These are phyloP conservation scores for Ctenoplectra terminalis DNA, from an alignment of 1,140 invertebrate genomes.

Conservation along the genomic window DNA sequence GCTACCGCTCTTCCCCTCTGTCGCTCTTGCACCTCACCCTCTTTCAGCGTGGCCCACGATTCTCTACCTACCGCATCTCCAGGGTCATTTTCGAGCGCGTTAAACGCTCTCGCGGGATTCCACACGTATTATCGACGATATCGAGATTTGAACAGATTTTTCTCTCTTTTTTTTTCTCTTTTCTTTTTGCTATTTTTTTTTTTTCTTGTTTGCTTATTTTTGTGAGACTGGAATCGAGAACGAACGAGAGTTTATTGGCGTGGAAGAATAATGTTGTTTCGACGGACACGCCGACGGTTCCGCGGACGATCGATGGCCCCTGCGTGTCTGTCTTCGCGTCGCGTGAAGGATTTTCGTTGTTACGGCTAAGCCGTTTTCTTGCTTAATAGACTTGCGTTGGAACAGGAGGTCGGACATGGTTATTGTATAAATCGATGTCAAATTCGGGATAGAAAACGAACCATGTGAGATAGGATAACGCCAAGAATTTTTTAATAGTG, in stretches of 20 bases:
- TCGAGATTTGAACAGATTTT: constrained; percentile 2
- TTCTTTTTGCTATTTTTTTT: background rate
- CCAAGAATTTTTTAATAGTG: no score
- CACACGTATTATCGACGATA: constrained; percentile 35
- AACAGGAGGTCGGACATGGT: background rate
- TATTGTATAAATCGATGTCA: background rate
- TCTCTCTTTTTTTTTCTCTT: background rate
- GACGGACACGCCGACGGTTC: background rate
- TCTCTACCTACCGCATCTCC: constrained; percentile 16
- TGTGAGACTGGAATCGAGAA: no score
- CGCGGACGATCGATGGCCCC: constrained; percentile 26
- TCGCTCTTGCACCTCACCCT: background rate
- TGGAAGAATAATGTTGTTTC: constrained; percentile 12
- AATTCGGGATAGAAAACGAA: background rate
- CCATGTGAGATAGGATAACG: no score
- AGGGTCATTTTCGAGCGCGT: constrained; percentile 53
- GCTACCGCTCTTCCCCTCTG: no score
- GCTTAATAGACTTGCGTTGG: constrained; percentile 11
- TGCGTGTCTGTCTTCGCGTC: constrained; percentile 37
- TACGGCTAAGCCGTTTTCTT: background rate
- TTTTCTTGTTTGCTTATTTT: no score
- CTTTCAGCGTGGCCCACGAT: constrained; percentile 15
- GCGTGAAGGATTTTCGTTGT: constrained; percentile 41
- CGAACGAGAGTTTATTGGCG: background rate
- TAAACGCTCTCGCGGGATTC: constrained; percentile 40